Evolutionary conservation across 2,888 invertebrate species (phyloP).

Genomic region (Nudaria mundana): DNA sequence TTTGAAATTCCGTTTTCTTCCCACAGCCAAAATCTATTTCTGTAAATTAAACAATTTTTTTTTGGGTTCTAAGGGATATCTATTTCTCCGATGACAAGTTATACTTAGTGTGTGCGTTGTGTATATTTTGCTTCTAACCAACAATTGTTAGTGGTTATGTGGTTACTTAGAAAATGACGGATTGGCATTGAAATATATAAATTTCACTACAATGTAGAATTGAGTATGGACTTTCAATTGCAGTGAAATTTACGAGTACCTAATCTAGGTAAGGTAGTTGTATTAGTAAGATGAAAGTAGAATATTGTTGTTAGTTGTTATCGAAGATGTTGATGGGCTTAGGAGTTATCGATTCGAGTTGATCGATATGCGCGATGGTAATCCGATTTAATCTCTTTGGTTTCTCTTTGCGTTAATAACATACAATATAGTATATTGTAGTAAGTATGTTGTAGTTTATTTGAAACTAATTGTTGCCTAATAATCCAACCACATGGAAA

Average conservation of each 20-base stretch:
- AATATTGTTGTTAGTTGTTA: slow-evolving; percentile 31
- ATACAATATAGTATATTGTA: no score
- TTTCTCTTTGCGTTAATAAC: slow-evolving; percentile 1
- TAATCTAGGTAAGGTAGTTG: no score
- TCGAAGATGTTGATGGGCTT: slow-evolving; percentile 28
- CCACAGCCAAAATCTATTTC: no score
- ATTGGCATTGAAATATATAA: slow-evolving; percentile 40
- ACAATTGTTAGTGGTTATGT: slow-evolving; percentile 50
- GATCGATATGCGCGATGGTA: slow-evolving; percentile 28
- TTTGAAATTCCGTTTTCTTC: no score
- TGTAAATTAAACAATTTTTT: no score
- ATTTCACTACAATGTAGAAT: slow-evolving; percentile 49
- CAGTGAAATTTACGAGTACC: slow-evolving; percentile 45
- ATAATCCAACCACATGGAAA: no score
- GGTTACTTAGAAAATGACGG: slow-evolving; percentile 40
- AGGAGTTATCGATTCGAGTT: slow-evolving; percentile 22
- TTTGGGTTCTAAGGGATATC: no score
- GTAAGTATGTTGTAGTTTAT: no score
- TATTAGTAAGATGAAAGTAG: slow-evolving; percentile 36
- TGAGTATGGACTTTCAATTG: slow-evolving; percentile 63
- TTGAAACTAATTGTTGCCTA: no score
- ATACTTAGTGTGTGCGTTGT: slow-evolving; percentile 38
- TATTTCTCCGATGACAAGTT: no score
- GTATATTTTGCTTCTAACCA: slow-evolving; percentile 39
- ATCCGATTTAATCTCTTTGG: slow-evolving; percentile 6